Conservation (phyloP, 1,140 invertebrate genomes). For the Lanistes nyassanus region DNA sequence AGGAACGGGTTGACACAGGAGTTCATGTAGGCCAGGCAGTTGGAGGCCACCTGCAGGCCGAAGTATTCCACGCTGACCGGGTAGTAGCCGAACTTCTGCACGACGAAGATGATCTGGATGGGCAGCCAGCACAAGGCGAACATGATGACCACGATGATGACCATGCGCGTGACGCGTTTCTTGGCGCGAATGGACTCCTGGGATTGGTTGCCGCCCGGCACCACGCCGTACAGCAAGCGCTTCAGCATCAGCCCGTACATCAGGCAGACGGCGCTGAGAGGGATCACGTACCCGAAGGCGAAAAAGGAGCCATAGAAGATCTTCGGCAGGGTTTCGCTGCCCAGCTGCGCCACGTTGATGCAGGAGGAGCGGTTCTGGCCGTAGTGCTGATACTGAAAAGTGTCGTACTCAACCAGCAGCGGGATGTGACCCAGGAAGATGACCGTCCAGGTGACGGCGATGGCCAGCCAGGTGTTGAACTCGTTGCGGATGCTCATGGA, state of each 20-base stretch:
- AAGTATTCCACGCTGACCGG: slow-evolving; percentile 73
- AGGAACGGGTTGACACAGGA: slow-evolving; percentile 95
- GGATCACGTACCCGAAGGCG: slow-evolving; percentile 68
- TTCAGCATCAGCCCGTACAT: slow-evolving; percentile 92
- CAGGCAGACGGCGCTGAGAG: slow-evolving; percentile 79
- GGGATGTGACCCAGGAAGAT: slow-evolving; percentile 81
- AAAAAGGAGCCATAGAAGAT: slow-evolving; percentile 67
- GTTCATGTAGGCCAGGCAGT: slow-evolving; percentile 95
- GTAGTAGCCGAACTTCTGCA: slow-evolving; percentile 62
- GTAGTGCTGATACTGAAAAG: slow-evolving; percentile 71
- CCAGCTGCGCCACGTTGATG: slow-evolving; percentile 34
- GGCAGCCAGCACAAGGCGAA: slow-evolving; percentile 97
- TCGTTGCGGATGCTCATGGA: slow-evolving; percentile 89
- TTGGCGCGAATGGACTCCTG: slow-evolving; percentile 83
- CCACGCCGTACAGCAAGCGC: slow-evolving; percentile 74
- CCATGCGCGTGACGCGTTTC: slow-evolving; percentile 91
- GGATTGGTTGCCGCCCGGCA: slow-evolving; percentile 77
- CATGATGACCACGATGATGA: slow-evolving; percentile 91
- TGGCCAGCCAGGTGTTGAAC: slow-evolving; percentile 79
- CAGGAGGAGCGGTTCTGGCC: slow-evolving; percentile 63
- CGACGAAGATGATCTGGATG: slow-evolving; percentile 77
- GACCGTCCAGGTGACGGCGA: slow-evolving; percentile 79
- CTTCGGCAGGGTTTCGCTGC: slow-evolving; percentile 6
- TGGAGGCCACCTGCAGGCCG: slow-evolving; percentile 83
- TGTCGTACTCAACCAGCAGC: slow-evolving; percentile 82